Conservation (phyloP, 2,888 invertebrate genomes). For the Saturnia japonica region DNA sequence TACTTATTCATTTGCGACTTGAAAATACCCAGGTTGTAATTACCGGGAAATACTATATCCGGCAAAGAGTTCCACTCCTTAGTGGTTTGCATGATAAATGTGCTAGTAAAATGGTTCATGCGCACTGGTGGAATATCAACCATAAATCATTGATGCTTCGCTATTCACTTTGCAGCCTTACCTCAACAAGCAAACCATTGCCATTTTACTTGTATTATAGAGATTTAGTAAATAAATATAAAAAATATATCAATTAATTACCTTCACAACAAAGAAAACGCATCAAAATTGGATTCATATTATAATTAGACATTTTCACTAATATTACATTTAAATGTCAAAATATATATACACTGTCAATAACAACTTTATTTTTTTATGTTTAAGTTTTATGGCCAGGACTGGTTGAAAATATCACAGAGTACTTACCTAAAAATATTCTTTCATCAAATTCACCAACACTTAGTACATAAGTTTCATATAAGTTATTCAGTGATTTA, state of each 20-base stretch:
- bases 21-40: too few species aligned
- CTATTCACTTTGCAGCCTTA: too few species aligned
- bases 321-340: constrained; percentile 14
- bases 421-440: constrained; percentile 90
- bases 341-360: constrained; percentile 8
- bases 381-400: not conserved
- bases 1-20: too few species aligned
- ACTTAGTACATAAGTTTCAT: constrained; percentile 94
- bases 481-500: constrained; percentile 91
- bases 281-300: constrained; percentile 50
- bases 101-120: too few species aligned
- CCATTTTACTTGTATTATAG: too few species aligned
- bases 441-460: constrained; percentile 98
- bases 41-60: too few species aligned
- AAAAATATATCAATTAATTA: constrained; percentile 22
- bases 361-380: constrained; percentile 19
- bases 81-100: too few species aligned
- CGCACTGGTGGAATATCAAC: too few species aligned
- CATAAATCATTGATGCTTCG: too few species aligned
- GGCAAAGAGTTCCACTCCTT: too few species aligned
- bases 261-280: constrained; percentile 50
- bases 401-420: not conserved
- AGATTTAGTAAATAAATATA: not conserved
- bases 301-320: constrained; percentile 43
- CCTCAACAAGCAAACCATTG: too few species aligned